Conservation (phyloP, 1,140 invertebrate species). For the Charaxes varanes region DNA sequence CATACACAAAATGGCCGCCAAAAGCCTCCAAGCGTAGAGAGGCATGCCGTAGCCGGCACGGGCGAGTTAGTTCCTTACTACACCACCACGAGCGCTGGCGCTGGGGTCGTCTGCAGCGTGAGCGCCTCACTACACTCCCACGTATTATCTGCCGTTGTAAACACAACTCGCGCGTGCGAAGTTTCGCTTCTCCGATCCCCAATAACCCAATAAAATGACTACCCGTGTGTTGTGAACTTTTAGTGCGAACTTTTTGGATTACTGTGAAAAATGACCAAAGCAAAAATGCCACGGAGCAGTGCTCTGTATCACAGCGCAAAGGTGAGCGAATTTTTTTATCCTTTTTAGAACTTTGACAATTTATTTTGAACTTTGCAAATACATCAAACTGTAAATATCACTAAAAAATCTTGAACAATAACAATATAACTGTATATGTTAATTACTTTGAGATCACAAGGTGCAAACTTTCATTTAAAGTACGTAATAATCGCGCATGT, state of each 20-base stretch:
- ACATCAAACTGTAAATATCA: no score
- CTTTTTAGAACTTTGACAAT: no score
- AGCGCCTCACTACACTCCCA: constrained; percentile 54
- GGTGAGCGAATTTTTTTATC: constrained; percentile 33
- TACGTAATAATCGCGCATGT: neutral
- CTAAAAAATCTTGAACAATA: no score
- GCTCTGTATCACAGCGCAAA: constrained; percentile 64
- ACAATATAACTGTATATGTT: no score
- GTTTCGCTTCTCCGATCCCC: constrained; percentile 29
- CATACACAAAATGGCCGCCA: constrained; percentile 55
- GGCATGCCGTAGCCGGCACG: constrained; percentile 29
- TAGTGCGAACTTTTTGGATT: constrained; percentile 40
- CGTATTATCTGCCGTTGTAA: constrained; percentile 58
- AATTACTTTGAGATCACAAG: neutral
- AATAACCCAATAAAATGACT: constrained; percentile 34
- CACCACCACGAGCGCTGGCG: constrained; percentile 31
- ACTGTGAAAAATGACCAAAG: constrained; percentile 52
- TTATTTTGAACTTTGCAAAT: no score
- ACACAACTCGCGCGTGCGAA: constrained; percentile 44
- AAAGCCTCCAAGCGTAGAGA: constrained; percentile 36
- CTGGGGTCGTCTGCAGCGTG: constrained; percentile 28
- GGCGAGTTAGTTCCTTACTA: constrained; percentile 35
- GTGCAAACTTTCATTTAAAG: neutral
- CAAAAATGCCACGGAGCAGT: constrained; percentile 53
- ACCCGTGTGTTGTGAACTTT: constrained; percentile 51